Evolutionary conservation across 1,140 invertebrate species (phyloP), one percentile per base, ranked within the genome.

Genomic region (Bombus affinis): DNA sequence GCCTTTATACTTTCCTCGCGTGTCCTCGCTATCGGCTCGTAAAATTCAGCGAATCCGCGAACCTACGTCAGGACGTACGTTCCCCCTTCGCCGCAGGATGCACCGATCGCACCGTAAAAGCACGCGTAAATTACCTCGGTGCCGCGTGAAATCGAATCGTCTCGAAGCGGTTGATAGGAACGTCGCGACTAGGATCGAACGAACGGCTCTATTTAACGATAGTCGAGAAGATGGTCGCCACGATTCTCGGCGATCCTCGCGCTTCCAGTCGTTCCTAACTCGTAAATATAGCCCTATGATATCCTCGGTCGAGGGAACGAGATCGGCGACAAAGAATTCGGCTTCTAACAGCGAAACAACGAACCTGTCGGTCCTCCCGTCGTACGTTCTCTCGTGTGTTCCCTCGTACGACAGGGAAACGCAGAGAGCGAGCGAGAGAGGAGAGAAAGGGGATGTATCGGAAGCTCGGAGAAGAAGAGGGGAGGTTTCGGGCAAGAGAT

Each of bases 161-260:
- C 28, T 2, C 1, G 5, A 22, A 39, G 39, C 42, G 2, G 32
- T 25, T 5, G 22, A 32, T 15, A 8, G 2, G n/a, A 1, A 6
- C 28, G 53, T 42, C 39, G 39, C 3, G 37, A 28, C 32, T 71
- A 57, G 42, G n/a, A n/a, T 47, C 71, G 79, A 71, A 82, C 37
- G n/a, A 53, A 82, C 74, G 81, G 37, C 89, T 91, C 83, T 91
- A 92, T 93, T 92, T 92, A 89, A 87, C 90, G 92, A 94, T 92
- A 88, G 90, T 78, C 75, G 82, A 75, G 86, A 85, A 85, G 89
- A 92, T 84, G 53, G 72, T 72, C 81, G 28, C 70, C 10, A 70
- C 62, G 78, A 35, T 80, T 72, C 81, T 73, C 53, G 65, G 65
- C 73, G 66, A 37, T 81, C 68, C 66, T 93, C 92, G 92, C 93